Base-by-base conservation (phyloP, 2,888 invertebrate genomes). In the Rhodophaea formosa region DNA sequence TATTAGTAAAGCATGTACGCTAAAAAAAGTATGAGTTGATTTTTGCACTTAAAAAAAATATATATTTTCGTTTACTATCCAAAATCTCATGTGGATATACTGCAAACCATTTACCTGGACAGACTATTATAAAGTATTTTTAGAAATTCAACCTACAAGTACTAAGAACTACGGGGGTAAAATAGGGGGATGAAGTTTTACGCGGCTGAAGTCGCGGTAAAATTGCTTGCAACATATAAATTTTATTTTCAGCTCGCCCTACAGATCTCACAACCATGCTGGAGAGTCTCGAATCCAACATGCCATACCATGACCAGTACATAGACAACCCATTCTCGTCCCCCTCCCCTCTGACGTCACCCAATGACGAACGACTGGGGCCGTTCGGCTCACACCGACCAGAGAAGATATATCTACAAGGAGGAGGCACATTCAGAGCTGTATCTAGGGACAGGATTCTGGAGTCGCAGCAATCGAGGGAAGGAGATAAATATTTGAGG, bases 281-380 rank as follows among this genome's bases (percentile, higher is more conserved):
- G 2, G 84, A 87, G 60, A 86, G 81, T 43, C 67, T 92, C 0
- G 91, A 91, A 64, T 80, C 90, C 0, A 84, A 79, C 53, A 81
- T 84, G 57, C 79, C 84, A 1, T 91, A 84, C 62, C 82, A 88
- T 42, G 91, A 91, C 17, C 88, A 88, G 57, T 91, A 91, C 62
- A 89, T 92, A 52, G 92, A 92, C 69, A 92, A 92, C 59, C 92
- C 92, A 0, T 92, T 92, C 67, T 92, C 92, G 2, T 92, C 92
- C 56, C 92, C 92, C 0, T 92, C 92, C 15, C 91, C 91, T 0
- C 70, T 92, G 3, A 92, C 92, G 6, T 91, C 92, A 55, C 92
- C 92, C 0, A 92, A 89, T 59, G 92, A 91, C 71, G 91, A 91
- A 10, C 70, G 84, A 55, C 53, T 85, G 16, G 78, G 84, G 23